Conservation (phyloP, 2,888 invertebrate species). For the Synanthedon myopaeformis region DNA sequence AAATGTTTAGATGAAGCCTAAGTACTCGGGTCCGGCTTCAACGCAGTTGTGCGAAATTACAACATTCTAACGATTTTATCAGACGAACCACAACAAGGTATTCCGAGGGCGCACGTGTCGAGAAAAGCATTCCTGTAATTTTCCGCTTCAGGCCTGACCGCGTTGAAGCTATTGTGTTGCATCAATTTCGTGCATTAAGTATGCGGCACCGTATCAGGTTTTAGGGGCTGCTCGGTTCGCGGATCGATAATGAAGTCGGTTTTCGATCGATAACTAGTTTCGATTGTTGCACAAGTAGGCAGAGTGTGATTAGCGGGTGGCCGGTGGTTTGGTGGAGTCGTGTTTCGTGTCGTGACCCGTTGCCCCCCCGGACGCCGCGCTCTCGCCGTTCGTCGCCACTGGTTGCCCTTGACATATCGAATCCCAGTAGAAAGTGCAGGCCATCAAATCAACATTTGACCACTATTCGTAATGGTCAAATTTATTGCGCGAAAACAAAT, state of each 20-base stretch:
- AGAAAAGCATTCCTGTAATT: slow-evolving; percentile 38
- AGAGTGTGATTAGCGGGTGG: slow-evolving; percentile 21
- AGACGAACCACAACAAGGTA: slow-evolving; percentile 10
- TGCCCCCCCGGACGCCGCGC: slow-evolving; percentile 16
- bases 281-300: slow-evolving; percentile 24
- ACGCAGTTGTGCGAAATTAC: slow-evolving; percentile 18
- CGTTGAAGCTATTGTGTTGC: slow-evolving; percentile 29
- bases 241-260: slow-evolving; percentile 3
- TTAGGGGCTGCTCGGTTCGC: slow-evolving; percentile 4
- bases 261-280: slow-evolving; percentile 13
- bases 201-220: slow-evolving; percentile 9
- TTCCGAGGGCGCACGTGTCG: slow-evolving; percentile 18
- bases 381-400: slow-evolving; percentile 16
- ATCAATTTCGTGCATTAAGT: slow-evolving; percentile 11
- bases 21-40: slow-evolving; percentile 15
- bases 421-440: slow-evolving; percentile 50
- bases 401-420: slow-evolving; percentile 60
- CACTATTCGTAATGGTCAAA: not conserved
- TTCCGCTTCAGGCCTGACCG: slow-evolving; percentile 39
- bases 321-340: slow-evolving; percentile 13
- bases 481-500: too few relatives aligned
- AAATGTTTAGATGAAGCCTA: slow-evolving; percentile 7
- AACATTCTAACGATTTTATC: slow-evolving; percentile 29
- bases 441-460: slow-evolving; percentile 20
- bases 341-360: slow-evolving; percentile 26